Conservation (phyloP, 1,140 invertebrate genomes). For the Vollenhovia emeryi region DNA sequence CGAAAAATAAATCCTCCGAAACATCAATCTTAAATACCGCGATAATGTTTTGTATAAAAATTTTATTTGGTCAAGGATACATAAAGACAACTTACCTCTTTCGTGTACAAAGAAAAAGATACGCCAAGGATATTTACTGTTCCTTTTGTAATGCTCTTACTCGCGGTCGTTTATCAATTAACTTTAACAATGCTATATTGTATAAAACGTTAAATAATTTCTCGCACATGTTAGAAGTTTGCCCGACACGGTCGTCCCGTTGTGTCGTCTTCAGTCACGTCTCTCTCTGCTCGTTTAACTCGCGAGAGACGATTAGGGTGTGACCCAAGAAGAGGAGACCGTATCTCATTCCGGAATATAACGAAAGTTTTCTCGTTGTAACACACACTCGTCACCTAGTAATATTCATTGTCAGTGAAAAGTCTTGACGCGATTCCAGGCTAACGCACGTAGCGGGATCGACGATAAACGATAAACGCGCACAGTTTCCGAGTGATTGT, state of each 20-base stretch:
- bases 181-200: neutral
- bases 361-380: constrained; percentile 39
- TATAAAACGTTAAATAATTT: constrained; percentile 24
- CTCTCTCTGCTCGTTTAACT: constrained; percentile 4
- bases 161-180: neutral
- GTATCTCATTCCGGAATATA: constrained; percentile 6
- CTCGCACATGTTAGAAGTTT: neutral
- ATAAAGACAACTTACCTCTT: neutral
- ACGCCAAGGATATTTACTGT: neutral
- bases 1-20: neutral
- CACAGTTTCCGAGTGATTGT: neutral
- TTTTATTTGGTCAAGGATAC: neutral
- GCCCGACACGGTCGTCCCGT: neutral
- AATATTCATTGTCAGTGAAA: constrained; percentile 28
- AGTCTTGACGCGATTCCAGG: neutral
- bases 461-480: neutral
- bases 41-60: neutral
- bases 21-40: neutral
- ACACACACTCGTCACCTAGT: neutral
- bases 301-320: neutral
- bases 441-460: neutral
- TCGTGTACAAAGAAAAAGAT: neutral
- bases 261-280: constrained; percentile 18
- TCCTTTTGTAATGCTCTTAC: neutral
- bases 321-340: neutral